Evolutionary conservation across 23 tunicate species (phyloP).

Genomic region (Diplosoma virens): DNA sequence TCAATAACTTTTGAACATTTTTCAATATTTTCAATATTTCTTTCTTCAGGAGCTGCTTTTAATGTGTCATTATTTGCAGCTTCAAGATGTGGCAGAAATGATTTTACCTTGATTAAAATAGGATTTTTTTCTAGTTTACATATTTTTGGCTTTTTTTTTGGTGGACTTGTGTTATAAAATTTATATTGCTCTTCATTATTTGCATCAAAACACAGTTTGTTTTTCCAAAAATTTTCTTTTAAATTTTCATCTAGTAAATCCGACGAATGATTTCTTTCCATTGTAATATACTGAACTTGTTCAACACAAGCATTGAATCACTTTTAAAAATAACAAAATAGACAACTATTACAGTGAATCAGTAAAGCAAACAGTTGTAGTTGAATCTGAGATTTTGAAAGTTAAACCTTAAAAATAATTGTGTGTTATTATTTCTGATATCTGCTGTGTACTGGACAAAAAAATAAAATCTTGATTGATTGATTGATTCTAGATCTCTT

Average conservation of each 20-base stretch:
- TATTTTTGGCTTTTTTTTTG: neutral
- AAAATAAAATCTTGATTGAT: too few relatives aligned
- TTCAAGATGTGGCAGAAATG: conserved; percentile 47
- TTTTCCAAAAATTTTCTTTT: neutral
- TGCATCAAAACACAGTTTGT: conserved; percentile 2
- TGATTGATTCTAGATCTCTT: too few relatives aligned
- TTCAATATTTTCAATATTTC: conserved; percentile 51
- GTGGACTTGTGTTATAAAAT: neutral
- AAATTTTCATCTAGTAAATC: conserved; percentile 33
- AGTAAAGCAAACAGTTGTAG: too few relatives aligned
- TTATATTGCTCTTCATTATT: neutral
- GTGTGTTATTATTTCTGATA: too few relatives aligned
- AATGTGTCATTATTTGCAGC: conserved; percentile 36
- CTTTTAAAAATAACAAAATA: too few relatives aligned
- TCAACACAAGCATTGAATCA: too few relatives aligned
- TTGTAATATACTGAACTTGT: too few relatives aligned
- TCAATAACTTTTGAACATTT: conserved; percentile 49
- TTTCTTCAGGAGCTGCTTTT: conserved; percentile 10
- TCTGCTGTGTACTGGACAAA: too few relatives aligned
- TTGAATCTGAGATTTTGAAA: too few relatives aligned
- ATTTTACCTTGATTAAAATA: conserved; percentile 37
- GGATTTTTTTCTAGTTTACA: neutral
- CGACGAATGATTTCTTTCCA: too few relatives aligned
- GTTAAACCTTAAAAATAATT: too few relatives aligned
- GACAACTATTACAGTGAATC: too few relatives aligned